Evolutionary conservation across 64 coral and sea anemone species (phyloP), one percentile per base, ranked within the genome.

Genomic region (Pocillopora damicornis): DNA sequence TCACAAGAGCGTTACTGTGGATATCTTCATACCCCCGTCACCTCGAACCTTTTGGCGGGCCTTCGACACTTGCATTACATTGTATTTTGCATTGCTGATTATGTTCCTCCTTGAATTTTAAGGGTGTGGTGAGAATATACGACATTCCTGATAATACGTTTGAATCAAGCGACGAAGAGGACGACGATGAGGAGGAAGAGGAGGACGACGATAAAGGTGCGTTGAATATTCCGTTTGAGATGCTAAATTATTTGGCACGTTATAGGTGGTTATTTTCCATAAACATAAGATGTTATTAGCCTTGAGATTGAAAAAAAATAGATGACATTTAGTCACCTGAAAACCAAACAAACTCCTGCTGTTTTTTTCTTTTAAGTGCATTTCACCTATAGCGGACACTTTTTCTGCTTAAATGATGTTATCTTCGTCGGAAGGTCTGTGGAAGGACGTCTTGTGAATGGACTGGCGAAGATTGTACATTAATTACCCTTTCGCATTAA

Each of bases 141-240:
- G 96, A 98, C 58, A 98, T 98, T 62, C 96, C 96, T 34, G 85
- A 98, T 84, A 90, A 78, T 74, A 98, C 96, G 1, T 98, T 98
- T 85, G 96, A 98, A 89, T 88, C 89, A 18, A 89, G 88, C 9
- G 96, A 90, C 35, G 93, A 94, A 38, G 92, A 94, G 4, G 93
- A 88, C 1, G 96, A 94, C 0, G 89, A 92, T 8, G 95, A 98
- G 37, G 89, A 92, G 37, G 90, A 92, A 11, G 94, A 92, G 30
- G 89, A 90, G 17, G 91, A 86, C 1, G 90, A 90, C 51, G 90
- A 92, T 64, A 93, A 79, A 66, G 89, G 83, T 79, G 81, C 78
- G n/a, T 59, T 38, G 1, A 16, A 67, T 51, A 51, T 51, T 51
- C 42, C 42, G 2, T 23, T 71, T 71, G 17, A 69, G 66, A 5